A percentile compares a stretch with the other conserved stretches of the same genome.
Conservation (phyloP, 2,888 invertebrate genomes). For the Formica aserva region DNA sequence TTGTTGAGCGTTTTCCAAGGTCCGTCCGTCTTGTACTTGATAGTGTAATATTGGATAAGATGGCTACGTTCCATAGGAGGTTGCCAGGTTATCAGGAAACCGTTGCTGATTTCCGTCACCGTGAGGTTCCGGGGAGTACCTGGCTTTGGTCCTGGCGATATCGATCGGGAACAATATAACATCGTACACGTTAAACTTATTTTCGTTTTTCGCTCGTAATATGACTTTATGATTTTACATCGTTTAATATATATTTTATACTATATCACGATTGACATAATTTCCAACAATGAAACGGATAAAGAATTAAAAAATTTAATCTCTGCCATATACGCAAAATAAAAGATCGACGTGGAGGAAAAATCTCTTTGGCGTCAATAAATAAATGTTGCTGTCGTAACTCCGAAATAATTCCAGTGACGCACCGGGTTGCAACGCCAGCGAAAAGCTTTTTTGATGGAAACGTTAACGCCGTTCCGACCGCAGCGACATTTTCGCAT, state of each 20-base stretch:
- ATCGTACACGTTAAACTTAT: not conserved
- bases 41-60: slow-evolving; percentile 95
- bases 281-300: not conserved
- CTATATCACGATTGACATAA: not conserved
- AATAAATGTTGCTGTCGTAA: slow-evolving; percentile 49
- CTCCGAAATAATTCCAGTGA: slow-evolving; percentile 45
- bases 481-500: slow-evolving; percentile 52
- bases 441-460: slow-evolving; percentile 47
- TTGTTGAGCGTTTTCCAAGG: slow-evolving; percentile 96
- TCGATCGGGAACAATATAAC: not conserved
- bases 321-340: not conserved
- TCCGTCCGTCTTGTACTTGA: slow-evolving; percentile 96
- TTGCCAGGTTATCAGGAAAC: slow-evolving; percentile 96
- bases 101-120: slow-evolving; percentile 95
- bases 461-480: slow-evolving; percentile 46
- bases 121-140: slow-evolving; percentile 96
- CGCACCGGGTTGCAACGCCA: slow-evolving; percentile 35
- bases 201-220: not conserved
- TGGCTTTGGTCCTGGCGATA: slow-evolving; percentile 93
- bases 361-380: slow-evolving; percentile 29
- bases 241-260: not conserved
- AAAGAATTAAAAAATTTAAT: not conserved
- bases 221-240: not conserved
- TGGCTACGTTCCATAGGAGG: slow-evolving; percentile 93
- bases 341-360: not conserved